phyloP scores from a whole-genome alignment of 2,113 vertebrate species.

The Fulmarus glacialis region DNA sequence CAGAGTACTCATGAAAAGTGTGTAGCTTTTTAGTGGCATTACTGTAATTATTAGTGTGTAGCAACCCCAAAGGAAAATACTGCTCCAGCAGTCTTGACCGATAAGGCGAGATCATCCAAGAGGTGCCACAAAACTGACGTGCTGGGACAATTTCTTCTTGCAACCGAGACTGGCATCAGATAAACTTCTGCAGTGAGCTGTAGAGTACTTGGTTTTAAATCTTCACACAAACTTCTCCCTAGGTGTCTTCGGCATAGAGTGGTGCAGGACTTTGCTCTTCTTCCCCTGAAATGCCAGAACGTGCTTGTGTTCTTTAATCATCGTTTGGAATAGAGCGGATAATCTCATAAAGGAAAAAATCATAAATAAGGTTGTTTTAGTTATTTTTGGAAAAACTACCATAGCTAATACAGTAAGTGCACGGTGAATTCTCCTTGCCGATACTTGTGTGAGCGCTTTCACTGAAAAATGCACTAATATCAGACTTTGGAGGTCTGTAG shows the following conservation, averaged over 20 bases:
- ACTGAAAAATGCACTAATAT: background rate
- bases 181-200: background rate
- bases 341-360: background rate
- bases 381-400: background rate
- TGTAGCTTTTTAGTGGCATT: background rate
- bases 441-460: background rate
- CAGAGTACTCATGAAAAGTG: background rate
- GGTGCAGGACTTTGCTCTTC: background rate
- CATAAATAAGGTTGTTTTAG: background rate
- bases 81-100: background rate
- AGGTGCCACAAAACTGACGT: background rate
- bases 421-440: background rate
- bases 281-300: background rate
- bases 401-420: background rate
- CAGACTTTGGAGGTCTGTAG: background rate
- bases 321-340: background rate
- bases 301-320: background rate
- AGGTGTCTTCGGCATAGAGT: background rate
- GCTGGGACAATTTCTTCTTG: background rate
- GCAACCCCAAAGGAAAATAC: background rate
- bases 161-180: background rate
- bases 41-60: background rate
- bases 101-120: background rate
- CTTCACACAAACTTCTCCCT: too few relatives aligned
- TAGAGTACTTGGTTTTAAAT: too few relatives aligned